Evolutionary conservation across 2,797 vertebrate genomes (phyloP).

Genomic region (Mormyrus proboscirostris): DNA sequence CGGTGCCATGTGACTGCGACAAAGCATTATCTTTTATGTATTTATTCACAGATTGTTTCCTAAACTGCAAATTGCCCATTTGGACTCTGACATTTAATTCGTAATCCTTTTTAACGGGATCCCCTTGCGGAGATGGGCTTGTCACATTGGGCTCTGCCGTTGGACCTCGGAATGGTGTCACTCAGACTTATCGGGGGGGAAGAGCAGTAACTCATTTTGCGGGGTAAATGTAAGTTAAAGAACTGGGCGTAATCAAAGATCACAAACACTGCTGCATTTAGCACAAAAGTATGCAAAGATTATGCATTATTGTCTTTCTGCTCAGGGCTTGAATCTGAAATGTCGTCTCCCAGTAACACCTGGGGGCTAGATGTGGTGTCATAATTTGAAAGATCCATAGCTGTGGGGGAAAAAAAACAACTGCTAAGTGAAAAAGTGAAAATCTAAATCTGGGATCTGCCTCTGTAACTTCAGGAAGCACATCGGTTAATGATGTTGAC

Average conservation of each 20-base stretch:
- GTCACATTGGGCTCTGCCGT: neutral
- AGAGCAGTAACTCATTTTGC: neutral
- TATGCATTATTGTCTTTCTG: neutral
- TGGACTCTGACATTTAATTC: neutral
- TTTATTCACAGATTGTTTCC: neutral
- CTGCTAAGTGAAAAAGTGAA: neutral
- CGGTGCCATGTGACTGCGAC: neutral
- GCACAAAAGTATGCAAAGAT: neutral
- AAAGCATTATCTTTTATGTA: neutral
- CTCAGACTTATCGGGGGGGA: neutral
- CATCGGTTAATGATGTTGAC: neutral
- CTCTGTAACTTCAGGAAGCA: neutral
- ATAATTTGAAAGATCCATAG: neutral
- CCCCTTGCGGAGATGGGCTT: neutral
- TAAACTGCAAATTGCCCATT: neutral
- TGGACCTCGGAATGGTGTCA: neutral
- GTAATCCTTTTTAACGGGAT: neutral
- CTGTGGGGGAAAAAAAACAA: neutral
- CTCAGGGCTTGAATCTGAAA: neutral
- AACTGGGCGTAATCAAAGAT: neutral
- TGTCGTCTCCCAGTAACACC: neutral
- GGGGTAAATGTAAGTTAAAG: neutral
- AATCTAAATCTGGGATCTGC: constrained; percentile 6
- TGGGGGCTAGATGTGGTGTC: constrained; percentile 1
- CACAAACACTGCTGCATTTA: neutral